Base-by-base conservation (phyloP, 2,888 invertebrate species). In the Caenorhabditis sp. region DNA sequence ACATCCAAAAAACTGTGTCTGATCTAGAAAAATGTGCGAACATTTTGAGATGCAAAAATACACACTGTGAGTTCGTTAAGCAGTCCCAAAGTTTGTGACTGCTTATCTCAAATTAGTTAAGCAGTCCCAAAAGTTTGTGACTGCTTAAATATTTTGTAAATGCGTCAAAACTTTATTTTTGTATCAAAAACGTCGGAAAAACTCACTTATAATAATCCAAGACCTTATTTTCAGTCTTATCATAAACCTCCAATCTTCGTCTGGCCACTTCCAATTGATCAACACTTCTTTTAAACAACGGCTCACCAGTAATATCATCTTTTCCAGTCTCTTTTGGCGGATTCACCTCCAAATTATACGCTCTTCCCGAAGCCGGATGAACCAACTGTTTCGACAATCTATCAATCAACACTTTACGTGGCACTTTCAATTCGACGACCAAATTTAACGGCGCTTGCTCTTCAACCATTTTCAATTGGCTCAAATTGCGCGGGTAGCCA, bases 291-390 rank as follows among this genome's bases (percentile, higher is more conserved):
- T 91, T 92, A 49, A 95, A 92, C 81, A 97, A 89, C 6, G 94
- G 92, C 88, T 99, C 97, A 3, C 97, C 97, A 59, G 96, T 96
- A 1, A 93, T 37, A 66, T 86, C 86, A 69, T 86, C 86, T 61
- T 80, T 94, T 95, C 97, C 96, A 91, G 76, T 77, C 43, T 72
- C 69, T 64, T 93, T 95, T 0, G 97, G 97, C 37, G 97, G 97
- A 85, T 94, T 93, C 89, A 97, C 97, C 89, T 95, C 95, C 88
- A 95, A 95, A 88, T 97, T 97, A 89, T 99, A 84, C 37, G 79
- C 74, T 65, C 82, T 92, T 1, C 97, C 97, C 89, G 95, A 95
- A 0, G 92, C 76, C 21, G 92, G 91, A 89, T 97, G 97, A 81
- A 97, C 79, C 54, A 79, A 62, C 51, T 79, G 79, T 58, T 79